Conservation (phyloP, 1,140 invertebrate species). For the Gonatopus flavifemur region DNA sequence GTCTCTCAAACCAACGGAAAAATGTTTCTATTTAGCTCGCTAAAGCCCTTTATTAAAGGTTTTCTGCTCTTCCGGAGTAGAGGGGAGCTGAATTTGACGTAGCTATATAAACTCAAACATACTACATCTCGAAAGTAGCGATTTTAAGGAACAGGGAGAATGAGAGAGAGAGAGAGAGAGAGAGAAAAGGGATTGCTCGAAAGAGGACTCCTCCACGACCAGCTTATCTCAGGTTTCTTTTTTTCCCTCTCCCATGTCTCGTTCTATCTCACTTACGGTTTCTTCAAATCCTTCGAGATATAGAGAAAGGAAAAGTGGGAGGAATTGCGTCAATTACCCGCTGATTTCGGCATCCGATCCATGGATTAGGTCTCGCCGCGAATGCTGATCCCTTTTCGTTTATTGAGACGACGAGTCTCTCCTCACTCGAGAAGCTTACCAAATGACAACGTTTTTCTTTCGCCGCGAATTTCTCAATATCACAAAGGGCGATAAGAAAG, state of each 20-base stretch:
- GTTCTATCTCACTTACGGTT: too few relatives aligned
- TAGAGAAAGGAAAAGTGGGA: constrained; percentile 17
- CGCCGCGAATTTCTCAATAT: too few relatives aligned
- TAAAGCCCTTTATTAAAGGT: constrained; percentile 54
- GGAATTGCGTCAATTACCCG: constrained; percentile 58
- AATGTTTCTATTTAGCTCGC: constrained; percentile 56
- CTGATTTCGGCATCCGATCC: constrained; percentile 52
- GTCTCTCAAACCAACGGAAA: constrained; percentile 45
- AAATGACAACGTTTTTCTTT: too few relatives aligned
- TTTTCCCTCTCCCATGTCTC: constrained; percentile 10
- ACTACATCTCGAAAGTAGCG: too few relatives aligned
- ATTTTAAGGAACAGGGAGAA: too few relatives aligned
- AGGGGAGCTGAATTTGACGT: too few relatives aligned
- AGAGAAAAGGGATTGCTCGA: constrained; percentile 13
- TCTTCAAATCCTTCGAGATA: constrained; percentile 11
- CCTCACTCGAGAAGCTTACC: too few relatives aligned
- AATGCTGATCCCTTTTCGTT: constrained; percentile 46
- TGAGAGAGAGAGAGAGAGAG: constrained; percentile 6
- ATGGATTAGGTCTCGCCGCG: constrained; percentile 47
- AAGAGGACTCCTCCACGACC: too few relatives aligned
- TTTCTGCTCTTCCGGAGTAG: constrained; percentile 32
- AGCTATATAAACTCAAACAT: too few relatives aligned
- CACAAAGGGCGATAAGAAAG: too few relatives aligned
- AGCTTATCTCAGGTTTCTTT: too few relatives aligned
- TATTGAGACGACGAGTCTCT: too few relatives aligned